Evolutionary conservation across 2,797 vertebrate species (phyloP).

Genomic region (Molossus molossus): DNA sequence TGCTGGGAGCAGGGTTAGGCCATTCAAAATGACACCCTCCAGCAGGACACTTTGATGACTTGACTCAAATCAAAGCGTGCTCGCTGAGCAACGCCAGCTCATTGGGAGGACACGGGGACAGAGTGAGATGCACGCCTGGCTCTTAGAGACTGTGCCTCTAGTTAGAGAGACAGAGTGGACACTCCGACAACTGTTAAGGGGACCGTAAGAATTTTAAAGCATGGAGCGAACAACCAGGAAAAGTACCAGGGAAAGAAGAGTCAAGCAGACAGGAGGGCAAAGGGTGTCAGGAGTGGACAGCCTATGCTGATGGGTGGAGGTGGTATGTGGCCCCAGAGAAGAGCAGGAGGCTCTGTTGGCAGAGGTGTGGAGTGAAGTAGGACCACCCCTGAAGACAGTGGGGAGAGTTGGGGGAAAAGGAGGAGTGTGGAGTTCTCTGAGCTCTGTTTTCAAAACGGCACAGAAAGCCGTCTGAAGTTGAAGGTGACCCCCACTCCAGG

Average conservation of each 20-base stretch:
- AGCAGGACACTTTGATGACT: too few relatives aligned
- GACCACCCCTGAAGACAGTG: accelerated
- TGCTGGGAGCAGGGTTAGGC: too few relatives aligned
- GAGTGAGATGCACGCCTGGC: accelerated
- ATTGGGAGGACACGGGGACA: background rate
- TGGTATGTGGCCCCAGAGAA: background rate
- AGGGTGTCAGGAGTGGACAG: accelerated
- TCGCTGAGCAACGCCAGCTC: background rate
- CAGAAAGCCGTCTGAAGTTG: accelerated
- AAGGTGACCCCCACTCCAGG: too few relatives aligned
- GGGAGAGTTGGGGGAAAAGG: accelerated
- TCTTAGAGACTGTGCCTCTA: accelerated
- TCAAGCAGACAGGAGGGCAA: background rate
- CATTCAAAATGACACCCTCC: accelerated
- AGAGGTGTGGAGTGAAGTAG: background rate
- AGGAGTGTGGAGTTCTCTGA: accelerated
- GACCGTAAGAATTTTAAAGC: accelerated
- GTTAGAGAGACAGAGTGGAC: accelerated
- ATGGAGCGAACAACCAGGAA: accelerated
- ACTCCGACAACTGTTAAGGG: accelerated
- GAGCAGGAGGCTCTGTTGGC: background rate
- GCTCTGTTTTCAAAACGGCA: accelerated
- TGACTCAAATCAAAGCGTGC: background rate
- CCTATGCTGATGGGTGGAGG: accelerated
- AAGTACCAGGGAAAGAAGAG: background rate